A percentile compares a stretch with the other conserved stretches of the same genome.
Conservation (phyloP, 1,140 invertebrate species). For the Drosophila nikananu region DNA sequence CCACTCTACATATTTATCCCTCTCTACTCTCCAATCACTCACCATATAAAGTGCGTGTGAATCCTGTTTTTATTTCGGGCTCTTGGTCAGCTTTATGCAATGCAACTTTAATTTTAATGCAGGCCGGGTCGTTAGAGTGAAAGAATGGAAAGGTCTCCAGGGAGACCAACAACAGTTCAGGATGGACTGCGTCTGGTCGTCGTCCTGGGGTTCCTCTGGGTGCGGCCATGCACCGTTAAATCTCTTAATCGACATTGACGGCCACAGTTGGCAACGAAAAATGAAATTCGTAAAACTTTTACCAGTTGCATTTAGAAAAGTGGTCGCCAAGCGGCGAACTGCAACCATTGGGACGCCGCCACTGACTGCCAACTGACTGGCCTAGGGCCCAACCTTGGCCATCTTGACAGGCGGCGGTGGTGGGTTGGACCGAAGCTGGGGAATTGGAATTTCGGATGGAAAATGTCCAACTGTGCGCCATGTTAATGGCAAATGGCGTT, state of each 20-base stretch:
- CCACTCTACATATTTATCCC: background rate
- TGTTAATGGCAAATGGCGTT: slow-evolving; percentile 68
- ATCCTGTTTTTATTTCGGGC: slow-evolving; percentile 65
- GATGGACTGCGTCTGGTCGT: background rate
- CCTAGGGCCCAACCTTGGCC: slow-evolving; percentile 38
- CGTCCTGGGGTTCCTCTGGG: slow-evolving; percentile 4
- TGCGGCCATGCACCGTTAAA: slow-evolving; percentile 64
- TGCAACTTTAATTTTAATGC: slow-evolving; percentile 60
- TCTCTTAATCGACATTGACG: slow-evolving; percentile 80
- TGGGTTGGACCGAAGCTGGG: background rate
- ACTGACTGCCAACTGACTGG: slow-evolving; percentile 4
- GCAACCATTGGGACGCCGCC: slow-evolving; percentile 12
- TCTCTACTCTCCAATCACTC: background rate
- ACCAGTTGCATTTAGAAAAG: slow-evolving; percentile 78
- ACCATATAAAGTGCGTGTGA: slow-evolving; percentile 6
- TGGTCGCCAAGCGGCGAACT: slow-evolving; percentile 18
- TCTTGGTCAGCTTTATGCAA: slow-evolving; percentile 37
- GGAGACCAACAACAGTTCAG: background rate
- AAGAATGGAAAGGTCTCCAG: slow-evolving; percentile 8
- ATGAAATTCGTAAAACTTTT: slow-evolving; percentile 70
- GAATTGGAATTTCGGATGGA: slow-evolving; percentile 48
- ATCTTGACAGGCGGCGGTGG: slow-evolving; percentile 9
- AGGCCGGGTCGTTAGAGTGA: background rate
- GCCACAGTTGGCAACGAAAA: slow-evolving; percentile 68
- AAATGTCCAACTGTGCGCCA: slow-evolving; percentile 73